These are phyloP conservation scores for Ovis aries DNA, from an alignment of 2,113 vertebrate genomes.

Conservation along the genomic window ARS-UI_Ramb_v3.0 NC_056071.1:64435001-64435500, in stretches of 20 bases:
- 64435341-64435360: accelerated
- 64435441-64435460: neutral
- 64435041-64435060: too few species aligned
- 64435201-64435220: neutral
- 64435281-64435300: accelerated
- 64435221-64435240: too few species aligned
- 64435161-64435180: neutral
- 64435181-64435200: neutral
- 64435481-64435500: neutral
- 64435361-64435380: accelerated
- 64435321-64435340: neutral
- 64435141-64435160: neutral
- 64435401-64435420: neutral
- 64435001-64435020: accelerated
- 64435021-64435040: accelerated
- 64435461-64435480: neutral
- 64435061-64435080: neutral
- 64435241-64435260: accelerated
- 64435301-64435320: accelerated
- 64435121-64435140: neutral
- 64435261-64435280: neutral
- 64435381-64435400: neutral
- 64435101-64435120: neutral
- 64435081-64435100: neutral
- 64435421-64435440: neutral